Evolutionary conservation across 2,797 vertebrate species (phyloP).

Genomic region (Macroramphosus scolopax): DNA sequence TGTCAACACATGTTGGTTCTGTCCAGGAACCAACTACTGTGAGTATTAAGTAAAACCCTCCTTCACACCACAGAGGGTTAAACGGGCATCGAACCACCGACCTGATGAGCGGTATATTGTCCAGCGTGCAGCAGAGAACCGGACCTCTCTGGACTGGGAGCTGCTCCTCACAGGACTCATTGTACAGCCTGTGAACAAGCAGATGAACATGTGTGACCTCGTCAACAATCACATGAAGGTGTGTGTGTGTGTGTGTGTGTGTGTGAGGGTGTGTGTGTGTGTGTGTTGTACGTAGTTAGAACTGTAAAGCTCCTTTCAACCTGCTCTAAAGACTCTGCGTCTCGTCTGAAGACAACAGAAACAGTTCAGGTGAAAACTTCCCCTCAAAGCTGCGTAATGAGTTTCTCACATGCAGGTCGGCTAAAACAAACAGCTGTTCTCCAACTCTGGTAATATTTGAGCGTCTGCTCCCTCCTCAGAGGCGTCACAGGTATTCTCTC

Average conservation of each 20-base stretch:
- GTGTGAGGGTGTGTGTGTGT: too few species aligned
- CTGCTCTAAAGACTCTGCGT: background rate
- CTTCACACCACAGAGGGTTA: too few species aligned
- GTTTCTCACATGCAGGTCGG: background rate
- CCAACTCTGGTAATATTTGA: conserved; percentile 39
- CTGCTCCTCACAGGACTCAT: conserved; percentile 78
- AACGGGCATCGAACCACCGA: conserved; percentile 32
- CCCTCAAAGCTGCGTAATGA: background rate
- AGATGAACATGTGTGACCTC: conserved; percentile 2
- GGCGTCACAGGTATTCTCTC: background rate
- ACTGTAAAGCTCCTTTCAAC: too few species aligned
- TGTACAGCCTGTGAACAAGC: conserved; percentile 80
- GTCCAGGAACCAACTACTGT: background rate
- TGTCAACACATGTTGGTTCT: too few species aligned
- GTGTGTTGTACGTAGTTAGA: too few species aligned
- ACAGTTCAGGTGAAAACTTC: too few species aligned
- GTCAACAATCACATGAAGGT: background rate
- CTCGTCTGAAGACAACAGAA: too few species aligned
- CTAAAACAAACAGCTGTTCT: conserved; percentile 9
- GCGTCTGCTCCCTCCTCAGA: too few species aligned
- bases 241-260: too few species aligned
- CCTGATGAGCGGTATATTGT: conserved; percentile 87
- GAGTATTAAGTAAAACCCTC: too few species aligned
- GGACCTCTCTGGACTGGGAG: conserved; percentile 70
- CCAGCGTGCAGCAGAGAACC: conserved; percentile 80